Percentiles rank a stretch among this genome's conserved stretches.
Conservation (phyloP, 2,113 vertebrate species). For the Xiphophorus hellerii region DNA sequence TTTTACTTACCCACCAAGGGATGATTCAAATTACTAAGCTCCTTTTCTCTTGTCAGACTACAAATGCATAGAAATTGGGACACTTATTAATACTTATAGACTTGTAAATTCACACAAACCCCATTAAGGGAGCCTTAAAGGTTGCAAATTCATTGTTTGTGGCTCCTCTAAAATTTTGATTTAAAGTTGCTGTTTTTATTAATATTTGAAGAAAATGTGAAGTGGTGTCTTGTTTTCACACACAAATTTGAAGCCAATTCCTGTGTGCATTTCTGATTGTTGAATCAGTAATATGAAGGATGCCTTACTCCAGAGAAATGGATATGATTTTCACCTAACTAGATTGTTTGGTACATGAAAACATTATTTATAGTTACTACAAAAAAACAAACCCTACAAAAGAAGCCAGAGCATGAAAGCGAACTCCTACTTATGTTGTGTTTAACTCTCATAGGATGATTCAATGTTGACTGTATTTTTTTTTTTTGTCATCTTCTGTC, state of each 20-base stretch:
- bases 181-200: slow-evolving; percentile 34
- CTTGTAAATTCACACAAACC: neutral
- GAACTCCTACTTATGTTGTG: neutral
- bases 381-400: neutral
- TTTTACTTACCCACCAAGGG: slow-evolving; percentile 23
- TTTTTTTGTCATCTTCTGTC: slow-evolving; percentile 16
- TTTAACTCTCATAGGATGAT: neutral
- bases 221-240: slow-evolving; percentile 26
- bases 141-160: slow-evolving; percentile 26
- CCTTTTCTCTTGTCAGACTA: slow-evolving; percentile 22
- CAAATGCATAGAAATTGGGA: neutral
- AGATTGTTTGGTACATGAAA: neutral
- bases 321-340: neutral
- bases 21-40: slow-evolving; percentile 34
- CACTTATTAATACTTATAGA: neutral
- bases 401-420: neutral
- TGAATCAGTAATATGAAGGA: neutral
- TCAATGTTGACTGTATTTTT: slow-evolving; percentile 5
- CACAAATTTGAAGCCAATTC: slow-evolving; percentile 6
- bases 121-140: slow-evolving; percentile 12
- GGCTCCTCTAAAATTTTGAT: slow-evolving; percentile 41
- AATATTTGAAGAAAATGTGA: slow-evolving; percentile 58
- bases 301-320: neutral
- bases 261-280: neutral
- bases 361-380: neutral